Conservation (phyloP, 1,140 invertebrate species). For the Dinothrombium tinctorium region DNA sequence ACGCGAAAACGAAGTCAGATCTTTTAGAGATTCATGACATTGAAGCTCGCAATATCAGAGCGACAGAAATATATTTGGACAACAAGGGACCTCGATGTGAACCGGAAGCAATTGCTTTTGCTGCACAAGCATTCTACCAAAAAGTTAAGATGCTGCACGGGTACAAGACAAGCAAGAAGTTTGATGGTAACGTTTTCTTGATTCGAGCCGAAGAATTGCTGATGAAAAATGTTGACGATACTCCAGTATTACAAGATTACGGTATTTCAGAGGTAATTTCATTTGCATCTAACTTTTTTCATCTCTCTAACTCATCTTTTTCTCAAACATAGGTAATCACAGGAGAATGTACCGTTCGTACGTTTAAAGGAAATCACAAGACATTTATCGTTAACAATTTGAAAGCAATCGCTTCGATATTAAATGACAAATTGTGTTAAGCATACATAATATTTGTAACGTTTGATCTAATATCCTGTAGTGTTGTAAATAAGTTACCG, state of each 20-base stretch:
- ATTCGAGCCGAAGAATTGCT: slow-evolving; percentile 44
- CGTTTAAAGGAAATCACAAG: slow-evolving; percentile 52
- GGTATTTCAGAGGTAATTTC: slow-evolving; percentile 40
- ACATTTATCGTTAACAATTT: slow-evolving; percentile 27
- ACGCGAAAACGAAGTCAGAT: slow-evolving; percentile 30
- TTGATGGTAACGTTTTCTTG: slow-evolving; percentile 38
- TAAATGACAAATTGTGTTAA: slow-evolving; percentile 7
- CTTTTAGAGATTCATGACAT: slow-evolving; percentile 25
- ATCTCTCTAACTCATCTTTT: no score
- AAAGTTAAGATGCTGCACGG: slow-evolving; percentile 42
- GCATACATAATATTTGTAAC: no score
- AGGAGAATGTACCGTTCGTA: slow-evolving; percentile 33
- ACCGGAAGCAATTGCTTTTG: slow-evolving; percentile 30
- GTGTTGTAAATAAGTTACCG: no score
- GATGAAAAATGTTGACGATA: slow-evolving; percentile 37
- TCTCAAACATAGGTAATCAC: slow-evolving; percentile 18
- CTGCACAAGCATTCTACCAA: slow-evolving; percentile 43
- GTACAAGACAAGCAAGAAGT: slow-evolving; percentile 34
- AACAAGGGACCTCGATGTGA: slow-evolving; percentile 18
- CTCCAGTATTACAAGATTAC: no score
- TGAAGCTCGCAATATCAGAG: slow-evolving; percentile 19
- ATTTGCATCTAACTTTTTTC: slow-evolving; percentile 13
- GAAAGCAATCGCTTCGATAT: slow-evolving; percentile 4
- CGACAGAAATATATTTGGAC: slow-evolving; percentile 20
- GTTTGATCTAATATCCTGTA: no score